These are phyloP conservation scores for Arvicanthis niloticus DNA, from an alignment of 2,113 vertebrate species.

Conservation along the genomic window DNA sequence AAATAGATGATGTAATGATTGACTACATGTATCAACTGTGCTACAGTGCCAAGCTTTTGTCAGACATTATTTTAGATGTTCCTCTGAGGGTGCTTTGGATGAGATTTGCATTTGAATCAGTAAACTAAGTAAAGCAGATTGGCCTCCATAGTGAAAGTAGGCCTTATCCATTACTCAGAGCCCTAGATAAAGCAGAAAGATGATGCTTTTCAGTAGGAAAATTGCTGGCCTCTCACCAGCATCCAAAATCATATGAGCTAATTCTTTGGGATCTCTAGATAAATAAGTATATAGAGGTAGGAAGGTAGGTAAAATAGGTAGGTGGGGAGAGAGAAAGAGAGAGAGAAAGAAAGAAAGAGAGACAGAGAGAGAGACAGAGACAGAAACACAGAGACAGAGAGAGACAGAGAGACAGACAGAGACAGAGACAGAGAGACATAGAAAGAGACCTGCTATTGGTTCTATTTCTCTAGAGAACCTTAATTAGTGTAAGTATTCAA, in stretches of 20 bases:
- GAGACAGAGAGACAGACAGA: neutral
- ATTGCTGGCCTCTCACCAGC: neutral
- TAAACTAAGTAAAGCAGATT: constrained; percentile 13
- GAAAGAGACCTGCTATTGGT: neutral
- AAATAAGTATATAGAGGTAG: neutral
- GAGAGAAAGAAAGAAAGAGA: neutral
- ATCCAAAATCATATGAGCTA: neutral
- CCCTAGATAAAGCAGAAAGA: neutral
- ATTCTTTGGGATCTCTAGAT: neutral
- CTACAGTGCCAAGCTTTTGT: neutral
- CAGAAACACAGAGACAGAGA: neutral
- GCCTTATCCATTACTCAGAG: neutral
- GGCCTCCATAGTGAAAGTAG: neutral
- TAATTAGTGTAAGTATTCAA: neutral
- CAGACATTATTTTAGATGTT: constrained; percentile 3
- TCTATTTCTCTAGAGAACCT: constrained; percentile 11
- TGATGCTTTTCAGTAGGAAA: neutral
- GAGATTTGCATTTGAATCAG: constrained; percentile 28
- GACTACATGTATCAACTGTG: neutral
- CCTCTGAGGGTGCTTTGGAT: neutral
- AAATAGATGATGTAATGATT: neutral
- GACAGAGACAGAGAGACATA: neutral
- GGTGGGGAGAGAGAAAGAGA: neutral
- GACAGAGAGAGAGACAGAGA: neutral
- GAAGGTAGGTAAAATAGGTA: neutral